phyloP scores from a whole-genome alignment of 2,797 vertebrate genomes.

The Leptodactylus fallax region DNA sequence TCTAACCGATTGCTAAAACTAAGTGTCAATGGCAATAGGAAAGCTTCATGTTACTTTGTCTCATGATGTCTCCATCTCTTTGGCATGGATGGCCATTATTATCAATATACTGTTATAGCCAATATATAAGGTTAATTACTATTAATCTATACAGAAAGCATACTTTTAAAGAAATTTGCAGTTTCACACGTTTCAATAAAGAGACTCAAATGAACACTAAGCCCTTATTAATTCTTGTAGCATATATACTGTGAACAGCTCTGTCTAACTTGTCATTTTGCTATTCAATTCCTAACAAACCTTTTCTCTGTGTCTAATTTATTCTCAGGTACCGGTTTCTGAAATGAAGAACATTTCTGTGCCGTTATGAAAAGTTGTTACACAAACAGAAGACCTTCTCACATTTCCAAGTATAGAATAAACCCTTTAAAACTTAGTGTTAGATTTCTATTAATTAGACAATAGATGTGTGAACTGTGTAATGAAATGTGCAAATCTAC shows the following conservation, averaged over 20 bases:
- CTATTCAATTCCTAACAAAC: neutral
- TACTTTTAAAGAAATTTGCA: too few relatives aligned
- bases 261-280: neutral
- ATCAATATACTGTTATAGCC: too few relatives aligned
- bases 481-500: constrained; percentile 2
- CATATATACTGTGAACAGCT: neutral
- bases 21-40: too few relatives aligned
- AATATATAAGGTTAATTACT: too few relatives aligned
- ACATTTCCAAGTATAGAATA: constrained; percentile 1
- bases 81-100: too few relatives aligned
- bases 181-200: neutral
- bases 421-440: constrained; percentile 18
- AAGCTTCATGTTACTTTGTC: too few relatives aligned
- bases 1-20: too few relatives aligned
- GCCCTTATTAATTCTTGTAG: neutral
- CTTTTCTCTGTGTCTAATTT: neutral
- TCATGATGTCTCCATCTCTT: too few relatives aligned
- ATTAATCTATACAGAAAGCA: too few relatives aligned
- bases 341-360: neutral
- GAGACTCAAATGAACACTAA: neutral
- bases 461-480: constrained; percentile 11
- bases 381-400: neutral
- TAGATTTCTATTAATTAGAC: constrained; percentile 27
- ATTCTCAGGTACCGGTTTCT: neutral
- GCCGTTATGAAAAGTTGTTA: constrained; percentile 6